Evolutionary conservation across 2,113 vertebrate species (phyloP).

Genomic region (Alaudala cheleensis): DNA sequence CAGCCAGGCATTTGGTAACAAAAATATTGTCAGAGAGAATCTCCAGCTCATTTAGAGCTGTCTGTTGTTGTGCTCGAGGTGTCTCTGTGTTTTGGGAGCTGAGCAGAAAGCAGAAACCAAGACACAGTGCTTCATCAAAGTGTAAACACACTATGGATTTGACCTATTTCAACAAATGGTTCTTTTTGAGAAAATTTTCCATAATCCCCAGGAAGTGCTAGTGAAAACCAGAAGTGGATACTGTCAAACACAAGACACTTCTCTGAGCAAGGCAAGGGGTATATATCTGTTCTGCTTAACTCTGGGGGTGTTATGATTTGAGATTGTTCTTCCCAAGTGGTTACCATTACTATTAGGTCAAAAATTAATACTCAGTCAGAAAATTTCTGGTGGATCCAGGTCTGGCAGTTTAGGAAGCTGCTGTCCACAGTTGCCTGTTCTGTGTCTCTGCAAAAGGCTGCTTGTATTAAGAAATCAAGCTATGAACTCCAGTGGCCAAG

Average conservation of each 20-base stretch:
- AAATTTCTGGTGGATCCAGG: neutral
- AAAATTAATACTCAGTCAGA: neutral
- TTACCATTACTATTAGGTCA: fast-evolving
- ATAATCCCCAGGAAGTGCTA: neutral
- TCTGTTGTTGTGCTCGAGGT: neutral
- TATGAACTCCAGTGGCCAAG: neutral
- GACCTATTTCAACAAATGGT: neutral
- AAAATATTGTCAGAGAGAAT: conserved; percentile 32
- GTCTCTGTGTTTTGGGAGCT: neutral
- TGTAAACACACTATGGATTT: neutral
- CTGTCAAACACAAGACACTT: neutral
- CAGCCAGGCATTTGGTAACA: conserved; percentile 8
- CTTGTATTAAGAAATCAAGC: conserved; percentile 28
- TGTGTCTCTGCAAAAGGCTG: neutral
- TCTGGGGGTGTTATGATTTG: neutral
- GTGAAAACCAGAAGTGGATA: neutral
- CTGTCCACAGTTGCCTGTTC: neutral
- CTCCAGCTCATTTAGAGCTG: neutral
- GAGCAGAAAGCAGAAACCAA: neutral
- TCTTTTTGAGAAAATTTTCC: neutral
- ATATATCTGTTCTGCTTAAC: neutral
- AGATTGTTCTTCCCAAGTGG: neutral
- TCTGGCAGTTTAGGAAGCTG: neutral
- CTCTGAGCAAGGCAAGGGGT: neutral
- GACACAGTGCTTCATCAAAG: neutral